Evolutionary conservation across 2,888 invertebrate genomes (phyloP), one percentile per base, ranked within the genome.

Genomic region (Sphaerophoria rueppellii): DNA sequence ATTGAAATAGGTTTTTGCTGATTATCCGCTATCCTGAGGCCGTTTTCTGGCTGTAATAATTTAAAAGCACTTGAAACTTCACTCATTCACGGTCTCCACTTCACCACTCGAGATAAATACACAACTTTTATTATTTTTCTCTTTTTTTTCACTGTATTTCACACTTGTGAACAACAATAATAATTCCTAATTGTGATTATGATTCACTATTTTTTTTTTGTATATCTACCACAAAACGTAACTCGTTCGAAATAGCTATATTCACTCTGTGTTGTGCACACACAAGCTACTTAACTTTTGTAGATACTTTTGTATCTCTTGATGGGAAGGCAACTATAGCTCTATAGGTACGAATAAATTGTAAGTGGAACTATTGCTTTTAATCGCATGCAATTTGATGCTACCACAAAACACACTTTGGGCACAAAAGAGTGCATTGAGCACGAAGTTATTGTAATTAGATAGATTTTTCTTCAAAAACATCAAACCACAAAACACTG

Each of bases 11-110:
- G 35, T 76, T 79, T 83, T 75, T 83, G 83, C 83, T 79, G 83
- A 77, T 65, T 81, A 81, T 69, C 85, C 77, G 79, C 85, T 81
- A 81, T 85, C 85, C 85, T 85, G 85, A 72, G 85, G 81, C 81
- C 72, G 81, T 77, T 77, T 69, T 52, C 57, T 70, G 24, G 24
- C 24, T 76, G 72, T 57, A 63, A 77, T 70, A 74, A 70, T 72
- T 78, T 76, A 46, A 52, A 67, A 67, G 69, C 76, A 72, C 74
- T 75, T 65, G 65, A 57, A 70, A 71, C 61, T 60, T 74, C 75
- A 72, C 82, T 82, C 79, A 76, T 74, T 79, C 79, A 67, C 83
- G 57, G 63, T 75, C 70, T 65, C 50, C 65, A 7, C 70, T 65
- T 32, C 46, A 7, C 65, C 83, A 85, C 85, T 85, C 85, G 73